Conservation (phyloP, 2,113 vertebrate genomes). For the Pseudorhombus dupliciocellatus region DNA sequence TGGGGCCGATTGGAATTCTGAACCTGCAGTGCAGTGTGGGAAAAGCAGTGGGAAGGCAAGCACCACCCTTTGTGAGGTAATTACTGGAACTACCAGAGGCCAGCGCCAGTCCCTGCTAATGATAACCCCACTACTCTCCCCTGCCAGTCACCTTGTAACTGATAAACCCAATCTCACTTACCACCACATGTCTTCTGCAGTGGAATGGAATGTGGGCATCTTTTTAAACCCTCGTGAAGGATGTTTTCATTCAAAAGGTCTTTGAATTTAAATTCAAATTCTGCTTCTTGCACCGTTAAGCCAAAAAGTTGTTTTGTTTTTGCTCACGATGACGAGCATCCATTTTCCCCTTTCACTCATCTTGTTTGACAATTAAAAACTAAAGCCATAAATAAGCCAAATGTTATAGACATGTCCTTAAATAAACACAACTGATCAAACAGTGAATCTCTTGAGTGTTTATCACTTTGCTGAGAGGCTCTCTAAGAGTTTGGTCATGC, state of each 20-base stretch:
- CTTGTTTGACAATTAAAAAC: too few relatives aligned
- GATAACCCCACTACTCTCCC: conserved; percentile 79
- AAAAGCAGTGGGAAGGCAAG: conserved; percentile 78
- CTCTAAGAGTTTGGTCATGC: too few relatives aligned
- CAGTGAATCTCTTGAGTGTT: too few relatives aligned
- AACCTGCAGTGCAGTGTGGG: conserved; percentile 84
- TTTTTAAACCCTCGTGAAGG: accelerated
- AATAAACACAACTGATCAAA: too few relatives aligned
- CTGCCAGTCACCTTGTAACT: conserved; percentile 77
- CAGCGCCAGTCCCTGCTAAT: conserved; percentile 80
- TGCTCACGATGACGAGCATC: not conserved
- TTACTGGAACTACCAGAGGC: conserved; percentile 78
- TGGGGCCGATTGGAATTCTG: conserved; percentile 82
- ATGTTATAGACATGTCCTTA: too few relatives aligned
- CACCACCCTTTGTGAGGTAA: conserved; percentile 79
- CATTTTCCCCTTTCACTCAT: not conserved
- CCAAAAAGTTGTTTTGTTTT: not conserved
- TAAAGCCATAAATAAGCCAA: too few relatives aligned
- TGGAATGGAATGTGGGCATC: not conserved
- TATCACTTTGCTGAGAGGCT: too few relatives aligned
- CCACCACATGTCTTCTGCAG: conserved; percentile 38
- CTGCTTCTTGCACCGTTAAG: too few relatives aligned
- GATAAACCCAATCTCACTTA: conserved; percentile 70
- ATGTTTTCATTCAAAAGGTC: not conserved
- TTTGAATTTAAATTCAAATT: too few relatives aligned